A percentile compares a stretch with the other conserved stretches of the same genome.
These are phyloP conservation scores for Ridgeia piscesae DNA, from an alignment of 1,140 invertebrate species.

Conservation along the genomic window DNA sequence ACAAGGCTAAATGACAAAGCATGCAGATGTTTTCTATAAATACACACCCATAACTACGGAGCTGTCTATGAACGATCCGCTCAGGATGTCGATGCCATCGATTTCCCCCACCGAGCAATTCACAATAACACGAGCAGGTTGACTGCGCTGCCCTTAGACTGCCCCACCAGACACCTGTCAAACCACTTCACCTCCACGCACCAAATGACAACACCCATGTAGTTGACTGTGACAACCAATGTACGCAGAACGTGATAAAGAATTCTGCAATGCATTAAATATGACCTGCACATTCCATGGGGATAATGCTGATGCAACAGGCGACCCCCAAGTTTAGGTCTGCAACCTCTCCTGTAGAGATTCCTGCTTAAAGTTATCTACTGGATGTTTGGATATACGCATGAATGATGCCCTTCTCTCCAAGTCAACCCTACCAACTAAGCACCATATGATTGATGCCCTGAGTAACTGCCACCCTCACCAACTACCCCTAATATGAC, in stretches of 20 bases:
- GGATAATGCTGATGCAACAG: neutral
- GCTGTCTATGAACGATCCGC: neutral
- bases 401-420: too few relatives aligned
- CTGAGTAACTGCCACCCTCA: too few relatives aligned
- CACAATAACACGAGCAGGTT: neutral
- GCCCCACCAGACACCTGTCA: neutral
- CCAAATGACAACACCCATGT: neutral
- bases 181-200: neutral
- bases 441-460: too few relatives aligned
- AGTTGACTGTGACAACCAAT: neutral
- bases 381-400: too few relatives aligned
- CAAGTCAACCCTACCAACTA: too few relatives aligned
- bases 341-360: too few relatives aligned
- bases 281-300: neutral
- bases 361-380: too few relatives aligned
- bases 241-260: neutral
- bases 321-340: neutral
- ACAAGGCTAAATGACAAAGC: neutral
- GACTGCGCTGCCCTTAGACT: neutral
- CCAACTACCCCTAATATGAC: too few relatives aligned
- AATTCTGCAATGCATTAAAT: neutral
- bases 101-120: neutral
- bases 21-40: neutral
- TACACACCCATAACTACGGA: neutral
- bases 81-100: neutral